Conservation (phyloP, 2,113 vertebrate genomes). For the Prunella himalayana region DNA sequence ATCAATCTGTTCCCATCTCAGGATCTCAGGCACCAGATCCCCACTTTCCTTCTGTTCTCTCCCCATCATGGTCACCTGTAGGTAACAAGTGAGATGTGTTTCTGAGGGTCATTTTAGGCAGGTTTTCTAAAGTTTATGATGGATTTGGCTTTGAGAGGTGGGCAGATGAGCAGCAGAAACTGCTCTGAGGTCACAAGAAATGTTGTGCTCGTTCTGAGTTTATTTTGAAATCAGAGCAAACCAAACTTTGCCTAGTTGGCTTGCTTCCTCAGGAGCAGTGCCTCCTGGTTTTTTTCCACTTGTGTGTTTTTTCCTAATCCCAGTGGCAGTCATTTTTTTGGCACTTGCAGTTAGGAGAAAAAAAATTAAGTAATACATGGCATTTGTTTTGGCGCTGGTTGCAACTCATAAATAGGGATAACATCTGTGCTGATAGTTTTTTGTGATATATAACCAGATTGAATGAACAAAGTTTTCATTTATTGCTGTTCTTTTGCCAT, state of each 20-base stretch:
- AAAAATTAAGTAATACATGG: slow-evolving; percentile 15
- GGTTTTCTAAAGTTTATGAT: rapidly evolving
- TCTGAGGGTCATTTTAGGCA: not conserved
- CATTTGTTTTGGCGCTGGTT: slow-evolving; percentile 33
- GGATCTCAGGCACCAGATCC: not conserved
- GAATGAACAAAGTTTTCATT: slow-evolving; percentile 13
- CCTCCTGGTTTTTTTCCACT: not conserved
- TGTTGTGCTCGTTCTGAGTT: not conserved
- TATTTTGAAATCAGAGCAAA: not conserved
- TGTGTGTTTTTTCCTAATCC: not conserved
- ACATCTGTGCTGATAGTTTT: slow-evolving; percentile 47
- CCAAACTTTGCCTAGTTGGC: not conserved
- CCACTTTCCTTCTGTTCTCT: not conserved
- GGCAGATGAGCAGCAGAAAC: not conserved
- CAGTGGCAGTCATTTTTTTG: not conserved
- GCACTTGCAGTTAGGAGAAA: not conserved
- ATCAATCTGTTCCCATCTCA: not conserved
- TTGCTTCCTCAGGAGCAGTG: not conserved
- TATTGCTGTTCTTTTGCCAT: slow-evolving; percentile 19
- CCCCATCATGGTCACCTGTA: not conserved
- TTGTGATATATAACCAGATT: not conserved
- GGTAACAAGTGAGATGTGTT: not conserved
- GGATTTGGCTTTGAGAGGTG: not conserved
- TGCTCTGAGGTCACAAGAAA: not conserved
- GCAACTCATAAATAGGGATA: slow-evolving; percentile 19